Conservation (phyloP, 2,113 vertebrate species). For the Poicephalus meyeri region DNA sequence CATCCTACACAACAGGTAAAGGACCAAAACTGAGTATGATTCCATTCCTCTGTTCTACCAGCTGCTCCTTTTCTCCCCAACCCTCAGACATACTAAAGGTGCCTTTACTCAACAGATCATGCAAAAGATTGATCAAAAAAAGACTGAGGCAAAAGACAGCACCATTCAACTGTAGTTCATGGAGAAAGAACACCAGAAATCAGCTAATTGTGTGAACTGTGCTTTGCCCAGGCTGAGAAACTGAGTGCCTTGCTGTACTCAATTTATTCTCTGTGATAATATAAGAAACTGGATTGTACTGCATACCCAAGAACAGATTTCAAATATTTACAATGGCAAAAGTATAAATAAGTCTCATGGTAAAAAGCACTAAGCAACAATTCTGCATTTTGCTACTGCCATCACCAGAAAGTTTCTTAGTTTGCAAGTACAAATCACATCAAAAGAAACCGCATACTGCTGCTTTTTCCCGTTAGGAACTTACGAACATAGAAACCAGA, state of each 20-base stretch:
- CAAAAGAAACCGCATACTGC: neutral
- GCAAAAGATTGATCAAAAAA: neutral
- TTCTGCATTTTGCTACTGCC: neutral
- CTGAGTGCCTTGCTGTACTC: neutral
- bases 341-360: neutral
- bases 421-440: neutral
- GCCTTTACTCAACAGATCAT: neutral
- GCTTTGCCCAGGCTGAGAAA: neutral
- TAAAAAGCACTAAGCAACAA: neutral
- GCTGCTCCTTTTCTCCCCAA: rapidly evolving
- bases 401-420: neutral
- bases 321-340: neutral
- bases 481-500: neutral
- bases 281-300: neutral
- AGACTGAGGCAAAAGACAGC: neutral
- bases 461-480: neutral
- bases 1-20: neutral
- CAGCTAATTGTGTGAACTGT: rapidly evolving
- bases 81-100: neutral
- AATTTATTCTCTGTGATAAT: neutral
- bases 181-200: neutral
- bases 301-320: neutral
- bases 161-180: neutral
- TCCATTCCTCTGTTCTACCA: neutral
- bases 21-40: neutral